Percentiles rank a stretch among this genome's conserved stretches.
phyloP scores from a whole-genome alignment of 2,113 vertebrate genomes.

The Falco punctatus region DNA sequence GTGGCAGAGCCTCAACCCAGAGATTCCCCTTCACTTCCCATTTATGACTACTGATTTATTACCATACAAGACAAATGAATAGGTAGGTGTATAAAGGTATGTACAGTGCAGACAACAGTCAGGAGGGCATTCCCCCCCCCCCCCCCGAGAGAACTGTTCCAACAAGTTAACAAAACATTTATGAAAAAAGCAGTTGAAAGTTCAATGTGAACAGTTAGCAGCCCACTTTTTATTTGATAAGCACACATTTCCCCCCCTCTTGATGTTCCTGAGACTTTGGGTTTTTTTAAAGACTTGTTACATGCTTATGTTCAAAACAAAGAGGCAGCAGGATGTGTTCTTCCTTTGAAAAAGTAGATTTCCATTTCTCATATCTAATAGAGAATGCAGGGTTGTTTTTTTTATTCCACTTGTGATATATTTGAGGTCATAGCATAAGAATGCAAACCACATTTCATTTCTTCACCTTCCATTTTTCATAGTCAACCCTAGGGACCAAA shows the following conservation, averaged over 20 bases:
- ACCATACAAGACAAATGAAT: slow-evolving; percentile 34
- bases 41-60: slow-evolving; percentile 36
- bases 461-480: neutral
- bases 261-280: neutral
- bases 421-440: neutral
- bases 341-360: neutral
- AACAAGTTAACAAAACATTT: slow-evolving; percentile 50
- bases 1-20: neutral
- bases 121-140: neutral
- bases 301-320: neutral
- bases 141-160: neutral
- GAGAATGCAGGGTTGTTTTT: neutral
- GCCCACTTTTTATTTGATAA: neutral
- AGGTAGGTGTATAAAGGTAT: slow-evolving; percentile 20
- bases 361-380: neutral
- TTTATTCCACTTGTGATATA: neutral
- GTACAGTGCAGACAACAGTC: neutral
- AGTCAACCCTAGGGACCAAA: neutral
- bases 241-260: neutral
- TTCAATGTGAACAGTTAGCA: neutral
- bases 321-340: neutral
- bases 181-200: slow-evolving; percentile 12
- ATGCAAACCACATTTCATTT: neutral
- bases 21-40: slow-evolving; percentile 2
- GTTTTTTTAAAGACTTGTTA: neutral